These are phyloP conservation scores for Campoplex capitator DNA, from an alignment of 2,888 invertebrate species.

Conservation along the genomic window DNA sequence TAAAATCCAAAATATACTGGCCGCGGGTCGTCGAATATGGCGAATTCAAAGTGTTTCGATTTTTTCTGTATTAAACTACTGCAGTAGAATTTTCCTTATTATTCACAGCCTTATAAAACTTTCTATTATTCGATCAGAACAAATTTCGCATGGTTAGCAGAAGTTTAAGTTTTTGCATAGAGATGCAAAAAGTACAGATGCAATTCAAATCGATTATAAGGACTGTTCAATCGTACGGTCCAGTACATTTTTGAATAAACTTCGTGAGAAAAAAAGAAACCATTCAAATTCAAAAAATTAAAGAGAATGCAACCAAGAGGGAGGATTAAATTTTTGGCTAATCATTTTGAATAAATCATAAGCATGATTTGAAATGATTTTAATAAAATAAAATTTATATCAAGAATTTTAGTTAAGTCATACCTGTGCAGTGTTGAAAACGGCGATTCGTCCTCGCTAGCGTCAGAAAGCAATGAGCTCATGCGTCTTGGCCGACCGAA, in stretches of 20 bases:
- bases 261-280: not conserved
- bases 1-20: not conserved
- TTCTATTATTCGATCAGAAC: too few relatives aligned
- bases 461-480: conserved; percentile 86
- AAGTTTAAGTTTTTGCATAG: not conserved
- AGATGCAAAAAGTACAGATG: not conserved
- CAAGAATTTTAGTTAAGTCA: not conserved
- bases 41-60: not conserved
- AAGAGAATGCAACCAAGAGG: not conserved
- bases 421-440: conserved; percentile 86
- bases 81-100: too few relatives aligned
- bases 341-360: not conserved
- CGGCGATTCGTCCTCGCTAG: conserved; percentile 86
- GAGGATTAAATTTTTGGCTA: not conserved
- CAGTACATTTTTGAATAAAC: not conserved
- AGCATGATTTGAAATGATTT: not conserved
- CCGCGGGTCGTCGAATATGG: not conserved
- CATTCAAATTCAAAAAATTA: not conserved
- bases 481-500: conserved; percentile 88
- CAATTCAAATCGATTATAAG: not conserved
- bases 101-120: too few relatives aligned
- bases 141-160: too few relatives aligned
- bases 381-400: not conserved
- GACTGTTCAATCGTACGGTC: not conserved
- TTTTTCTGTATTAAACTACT: too few relatives aligned